These are phyloP conservation scores for Marcusenius ussheri DNA, from an alignment of 2,113 vertebrate species.

Conservation along the genomic window DNA sequence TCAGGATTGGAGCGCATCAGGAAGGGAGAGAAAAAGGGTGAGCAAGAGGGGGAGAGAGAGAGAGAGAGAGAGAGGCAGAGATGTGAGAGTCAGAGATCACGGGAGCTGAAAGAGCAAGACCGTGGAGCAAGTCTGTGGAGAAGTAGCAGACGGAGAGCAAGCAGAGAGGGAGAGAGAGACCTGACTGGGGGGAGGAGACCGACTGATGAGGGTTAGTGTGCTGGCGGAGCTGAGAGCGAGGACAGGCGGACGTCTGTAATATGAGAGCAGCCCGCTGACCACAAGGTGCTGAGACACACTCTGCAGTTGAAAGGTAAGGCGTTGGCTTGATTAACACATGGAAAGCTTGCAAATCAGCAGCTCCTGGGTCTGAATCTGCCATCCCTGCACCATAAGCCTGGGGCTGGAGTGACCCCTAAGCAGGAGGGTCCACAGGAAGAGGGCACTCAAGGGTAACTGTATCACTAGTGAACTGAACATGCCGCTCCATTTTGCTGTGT, in stretches of 20 bases:
- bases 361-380: not conserved
- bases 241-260: constrained; percentile 38
- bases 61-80: constrained; percentile 12
- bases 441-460: not conserved
- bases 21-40: constrained; percentile 35
- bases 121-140: not conserved
- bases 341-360: not conserved
- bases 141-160: constrained; percentile 30
- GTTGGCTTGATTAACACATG: constrained; percentile 17
- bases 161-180: constrained; percentile 44
- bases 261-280: constrained; percentile 34
- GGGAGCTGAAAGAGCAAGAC: not conserved
- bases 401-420: not conserved
- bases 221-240: constrained; percentile 34
- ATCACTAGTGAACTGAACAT: not conserved
- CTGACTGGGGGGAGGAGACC: constrained; percentile 5
- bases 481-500: constrained; percentile 19
- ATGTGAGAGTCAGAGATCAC: not conserved
- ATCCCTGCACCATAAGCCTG: not conserved
- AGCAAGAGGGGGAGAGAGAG: constrained; percentile 22
- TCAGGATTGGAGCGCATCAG: constrained; percentile 29
- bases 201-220: constrained; percentile 9
- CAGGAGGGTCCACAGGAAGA: not conserved
- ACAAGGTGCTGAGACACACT: constrained; percentile 28
- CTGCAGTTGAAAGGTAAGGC: constrained; percentile 53